Evolutionary conservation across 1,140 invertebrate genomes (phyloP), one percentile per base, ranked within the genome.

Genomic region (Lasioglossum baleicum): DNA sequence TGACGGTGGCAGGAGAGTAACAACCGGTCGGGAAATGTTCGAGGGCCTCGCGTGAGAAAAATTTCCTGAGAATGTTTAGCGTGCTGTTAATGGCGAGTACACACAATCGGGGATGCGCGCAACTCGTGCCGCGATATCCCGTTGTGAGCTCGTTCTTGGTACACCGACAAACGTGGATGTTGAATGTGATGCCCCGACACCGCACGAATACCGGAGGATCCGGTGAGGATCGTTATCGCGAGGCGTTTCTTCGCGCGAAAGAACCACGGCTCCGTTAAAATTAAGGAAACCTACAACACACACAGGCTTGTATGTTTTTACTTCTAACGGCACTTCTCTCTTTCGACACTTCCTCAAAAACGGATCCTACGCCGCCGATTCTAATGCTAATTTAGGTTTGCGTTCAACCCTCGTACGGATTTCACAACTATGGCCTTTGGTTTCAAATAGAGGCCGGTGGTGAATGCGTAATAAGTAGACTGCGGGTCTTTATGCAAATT

Each of bases 1-100:
- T 44, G 67, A 48, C 20, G 31, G 17, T 2, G 63, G 44, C 44
- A 11, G 3, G 22, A 56, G 10, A 67, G 89, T 82, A 87, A 90
- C 89, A 77, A 68, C n/a, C 31, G 76, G 64, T 75, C 82, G 88
- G 87, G 89, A 91, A 90, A 89, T 84, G 84, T 78, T 61, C 56
- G 64, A 31, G 68, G 68, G 44, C 60, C 58, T 81, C 80, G 73
- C 84, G 87, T 86, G 89, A 90, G 84, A 90, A 89, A 78, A 86
- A 88, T 84, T 88, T 75, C 75, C 75, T 76, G 85, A 83, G 81
- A 88, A 88, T 78, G 81, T 83, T 80, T 79, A 72, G 75, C 76
- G 74, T 69, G 67, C 53, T 70, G 60, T 78, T 86, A 86, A 83
- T 83, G 74, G 70, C 67, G 72, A 40, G 60, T 60, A 63, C 63